phyloP scores from a whole-genome alignment of 2,888 invertebrate genomes.

The Acheta domesticus region DNA sequence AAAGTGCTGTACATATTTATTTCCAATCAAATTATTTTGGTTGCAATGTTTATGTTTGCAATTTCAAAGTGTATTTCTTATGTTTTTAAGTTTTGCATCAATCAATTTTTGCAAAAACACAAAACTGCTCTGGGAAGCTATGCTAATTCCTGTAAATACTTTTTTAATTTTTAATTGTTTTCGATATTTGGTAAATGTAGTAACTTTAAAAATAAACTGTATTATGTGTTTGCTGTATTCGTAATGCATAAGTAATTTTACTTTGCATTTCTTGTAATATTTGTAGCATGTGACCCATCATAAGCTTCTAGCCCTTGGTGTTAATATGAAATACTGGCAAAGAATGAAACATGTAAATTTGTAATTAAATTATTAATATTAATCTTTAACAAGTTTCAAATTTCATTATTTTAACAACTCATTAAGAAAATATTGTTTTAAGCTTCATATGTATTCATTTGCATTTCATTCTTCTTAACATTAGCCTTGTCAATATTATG shows the following conservation, averaged over 20 bases:
- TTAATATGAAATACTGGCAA: neutral
- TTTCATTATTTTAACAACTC: too few species aligned
- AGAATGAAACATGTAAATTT: too few species aligned
- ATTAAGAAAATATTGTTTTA: neutral
- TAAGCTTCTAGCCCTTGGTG: neutral
- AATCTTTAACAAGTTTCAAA: neutral
- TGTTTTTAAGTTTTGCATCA: slow-evolving; percentile 7
- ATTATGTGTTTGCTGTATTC: slow-evolving; percentile 9
- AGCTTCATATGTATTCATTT: neutral
- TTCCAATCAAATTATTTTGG: too few species aligned
- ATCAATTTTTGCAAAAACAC: neutral
- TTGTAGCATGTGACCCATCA: slow-evolving; percentile 28
- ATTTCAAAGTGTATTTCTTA: neutral
- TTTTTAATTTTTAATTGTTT: neutral
- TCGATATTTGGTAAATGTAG: neutral
- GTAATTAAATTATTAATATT: neutral
- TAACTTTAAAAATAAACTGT: neutral
- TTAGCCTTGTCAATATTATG: neutral
- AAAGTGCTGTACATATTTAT: neutral
- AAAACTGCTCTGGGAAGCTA: neutral
- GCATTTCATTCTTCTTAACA: neutral
- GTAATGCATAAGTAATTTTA: slow-evolving; percentile 18
- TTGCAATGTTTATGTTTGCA: too few species aligned
- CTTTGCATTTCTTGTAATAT: slow-evolving; percentile 27
- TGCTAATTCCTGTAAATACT: neutral